phyloP scores from a whole-genome alignment of 37 sponge, comb jelly and placozoan genomes.

The Petrosia ficiformis region DNA sequence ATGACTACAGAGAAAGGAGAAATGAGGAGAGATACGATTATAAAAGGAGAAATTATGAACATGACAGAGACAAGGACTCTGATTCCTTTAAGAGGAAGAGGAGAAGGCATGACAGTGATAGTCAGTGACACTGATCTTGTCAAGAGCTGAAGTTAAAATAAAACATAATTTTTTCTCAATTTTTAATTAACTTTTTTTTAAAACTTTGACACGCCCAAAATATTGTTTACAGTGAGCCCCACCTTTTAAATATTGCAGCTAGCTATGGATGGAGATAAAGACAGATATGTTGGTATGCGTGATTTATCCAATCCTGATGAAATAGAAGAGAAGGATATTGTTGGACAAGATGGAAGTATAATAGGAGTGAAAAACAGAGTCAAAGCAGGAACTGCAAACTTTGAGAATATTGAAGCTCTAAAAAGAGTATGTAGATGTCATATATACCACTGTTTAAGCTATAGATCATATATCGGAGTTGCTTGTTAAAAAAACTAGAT shows the following conservation, averaged over 20 bases:
- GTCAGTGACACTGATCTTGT: neutral
- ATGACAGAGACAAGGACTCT: neutral
- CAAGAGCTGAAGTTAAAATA: too few species aligned
- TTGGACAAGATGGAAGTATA: constrained; percentile 36
- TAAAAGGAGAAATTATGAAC: neutral
- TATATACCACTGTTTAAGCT: neutral
- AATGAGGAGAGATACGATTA: constrained; percentile 35
- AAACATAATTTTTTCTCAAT: too few species aligned
- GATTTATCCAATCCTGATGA: constrained; percentile 13
- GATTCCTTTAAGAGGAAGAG: neutral
- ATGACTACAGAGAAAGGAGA: constrained; percentile 40
- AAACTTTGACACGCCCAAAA: too few species aligned
- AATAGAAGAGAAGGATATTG: constrained; percentile 52
- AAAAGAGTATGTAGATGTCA: constrained; percentile 21
- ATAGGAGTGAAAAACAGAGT: constrained; percentile 67
- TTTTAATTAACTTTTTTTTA: too few species aligned
- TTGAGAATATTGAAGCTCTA: constrained; percentile 33
- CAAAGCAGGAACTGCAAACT: constrained; percentile 58
- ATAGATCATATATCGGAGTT: neutral
- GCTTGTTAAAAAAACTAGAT: too few species aligned
- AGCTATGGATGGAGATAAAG: too few species aligned
- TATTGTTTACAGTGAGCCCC: too few species aligned
- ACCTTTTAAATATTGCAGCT: too few species aligned
- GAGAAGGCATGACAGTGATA: neutral
- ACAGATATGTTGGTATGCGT: too few species aligned